Evolutionary conservation across 1,140 invertebrate species (phyloP).

Genomic region (Pachypeltis micranthus): DNA sequence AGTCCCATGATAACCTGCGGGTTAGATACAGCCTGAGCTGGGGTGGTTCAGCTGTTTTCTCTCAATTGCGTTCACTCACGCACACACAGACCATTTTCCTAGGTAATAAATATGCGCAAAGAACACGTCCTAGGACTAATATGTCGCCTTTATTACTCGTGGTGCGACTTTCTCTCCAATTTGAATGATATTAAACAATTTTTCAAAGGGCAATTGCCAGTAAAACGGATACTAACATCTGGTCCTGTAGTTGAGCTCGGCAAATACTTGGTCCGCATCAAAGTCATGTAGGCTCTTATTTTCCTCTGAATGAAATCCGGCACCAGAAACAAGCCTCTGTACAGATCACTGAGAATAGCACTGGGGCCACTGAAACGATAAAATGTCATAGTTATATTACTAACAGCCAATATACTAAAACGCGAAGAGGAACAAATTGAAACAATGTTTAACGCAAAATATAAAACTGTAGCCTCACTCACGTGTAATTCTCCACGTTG

Average conservation of each 20-base stretch:
- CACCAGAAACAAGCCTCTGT: conserved; percentile 58
- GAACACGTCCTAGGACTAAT: too few relatives aligned
- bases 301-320: conserved; percentile 60
- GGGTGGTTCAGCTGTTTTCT: too few relatives aligned
- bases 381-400: too few relatives aligned
- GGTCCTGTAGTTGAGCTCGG: not conserved
- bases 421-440: not conserved
- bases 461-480: conserved; percentile 2
- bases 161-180: too few relatives aligned
- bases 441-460: not conserved
- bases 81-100: too few relatives aligned
- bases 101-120: too few relatives aligned
- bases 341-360: conserved; percentile 50
- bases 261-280: conserved; percentile 21
- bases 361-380: not conserved
- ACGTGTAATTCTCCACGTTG: conserved; percentile 55
- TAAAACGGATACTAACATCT: not conserved
- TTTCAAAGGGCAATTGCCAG: not conserved
- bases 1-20: too few relatives aligned
- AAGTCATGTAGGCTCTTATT: conserved; percentile 45
- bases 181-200: not conserved
- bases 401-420: too few relatives aligned
- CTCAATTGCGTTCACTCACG: too few relatives aligned
- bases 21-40: too few relatives aligned
- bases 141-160: too few relatives aligned